These are phyloP conservation scores for Chrysina gloriosa DNA, from an alignment of 2,888 invertebrate genomes.

Conservation along the genomic window DNA sequence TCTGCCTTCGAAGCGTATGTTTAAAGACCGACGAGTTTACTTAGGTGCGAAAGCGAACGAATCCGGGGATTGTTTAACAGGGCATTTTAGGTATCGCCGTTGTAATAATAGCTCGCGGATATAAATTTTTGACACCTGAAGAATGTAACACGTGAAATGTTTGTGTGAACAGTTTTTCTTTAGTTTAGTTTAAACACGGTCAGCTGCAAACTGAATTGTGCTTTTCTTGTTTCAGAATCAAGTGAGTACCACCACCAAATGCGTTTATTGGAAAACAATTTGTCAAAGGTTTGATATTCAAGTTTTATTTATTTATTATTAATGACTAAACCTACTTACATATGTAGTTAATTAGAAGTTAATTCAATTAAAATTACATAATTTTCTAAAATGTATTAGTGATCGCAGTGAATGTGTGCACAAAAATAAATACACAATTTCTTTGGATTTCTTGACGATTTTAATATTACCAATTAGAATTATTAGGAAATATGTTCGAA, in stretches of 20 bases:
- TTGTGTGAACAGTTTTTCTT: not conserved
- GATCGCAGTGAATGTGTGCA: too few relatives aligned
- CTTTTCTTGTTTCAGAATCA: conserved; percentile 43
- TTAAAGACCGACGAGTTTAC: not conserved
- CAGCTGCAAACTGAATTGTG: not conserved
- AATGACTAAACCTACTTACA: not conserved
- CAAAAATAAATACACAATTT: too few relatives aligned
- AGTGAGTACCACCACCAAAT: conserved; percentile 35
- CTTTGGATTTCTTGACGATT: too few relatives aligned
- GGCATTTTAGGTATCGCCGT: not conserved
- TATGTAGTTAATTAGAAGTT: not conserved
- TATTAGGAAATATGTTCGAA: too few relatives aligned
- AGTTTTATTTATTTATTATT: not conserved
- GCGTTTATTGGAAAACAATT: conserved; percentile 17
- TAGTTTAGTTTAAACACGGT: not conserved
- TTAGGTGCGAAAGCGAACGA: conserved; percentile 4
- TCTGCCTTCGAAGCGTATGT: conserved; percentile 9
- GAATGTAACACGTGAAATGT: not conserved
- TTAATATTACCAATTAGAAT: too few relatives aligned
- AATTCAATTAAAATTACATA: too few relatives aligned
- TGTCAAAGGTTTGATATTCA: conserved; percentile 21
- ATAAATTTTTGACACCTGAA: conserved; percentile 9
- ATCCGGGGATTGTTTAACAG: not conserved
- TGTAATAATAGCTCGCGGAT: not conserved
- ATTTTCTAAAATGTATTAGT: too few relatives aligned